Evolutionary conservation across 2,888 invertebrate species (phyloP), one percentile per base, ranked within the genome.

Genomic region (Cistogaster globosa): DNA sequence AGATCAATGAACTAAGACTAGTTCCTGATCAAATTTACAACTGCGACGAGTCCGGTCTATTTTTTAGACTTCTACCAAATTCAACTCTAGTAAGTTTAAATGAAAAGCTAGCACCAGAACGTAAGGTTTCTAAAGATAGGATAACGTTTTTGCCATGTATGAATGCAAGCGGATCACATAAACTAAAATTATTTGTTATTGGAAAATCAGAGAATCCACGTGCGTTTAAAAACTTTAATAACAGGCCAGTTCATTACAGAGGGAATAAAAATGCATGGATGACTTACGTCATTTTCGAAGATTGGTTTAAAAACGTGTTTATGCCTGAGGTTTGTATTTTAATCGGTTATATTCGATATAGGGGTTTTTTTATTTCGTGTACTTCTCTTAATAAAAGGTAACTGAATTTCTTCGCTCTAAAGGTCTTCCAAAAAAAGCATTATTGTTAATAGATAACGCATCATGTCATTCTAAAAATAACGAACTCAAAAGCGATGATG

Each of bases 201-300:
- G 87, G 87, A n/a, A 83, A 86, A 51, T 75, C 84, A n/a, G 85
- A 80, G n/a, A 87, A 86, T 71, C 80, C 87, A 16, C 55, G 86
- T 22, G 58, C 83, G 76, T 80, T 88, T 77, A 75, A 83, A 26
- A 79, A 83, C 48, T 69, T 69, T 57, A 45, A 42, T 42, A 57
- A 69, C 68, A 55, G 55, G 71, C 62, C 57, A 20, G 16, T 71
- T 48, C 45, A 48, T 22, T 65, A 48, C 48, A 65, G 9, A 26
- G 26, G 48, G 1, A 65, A 55, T 26, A 83, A 85, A 75, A 78
- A 53, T 14, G 84, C 84, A 11, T 85, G 85, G 84, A 86, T 87
- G 83, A 86, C 82, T 51, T 69, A 36, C 18, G 22, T 55, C 20
- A 14, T 68, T 53, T 68, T 68, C 20, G 20, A 55, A 55, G 20